phyloP scores from a whole-genome alignment of 1,140 invertebrate genomes.

The Anagrus nilaparvatae region DNA sequence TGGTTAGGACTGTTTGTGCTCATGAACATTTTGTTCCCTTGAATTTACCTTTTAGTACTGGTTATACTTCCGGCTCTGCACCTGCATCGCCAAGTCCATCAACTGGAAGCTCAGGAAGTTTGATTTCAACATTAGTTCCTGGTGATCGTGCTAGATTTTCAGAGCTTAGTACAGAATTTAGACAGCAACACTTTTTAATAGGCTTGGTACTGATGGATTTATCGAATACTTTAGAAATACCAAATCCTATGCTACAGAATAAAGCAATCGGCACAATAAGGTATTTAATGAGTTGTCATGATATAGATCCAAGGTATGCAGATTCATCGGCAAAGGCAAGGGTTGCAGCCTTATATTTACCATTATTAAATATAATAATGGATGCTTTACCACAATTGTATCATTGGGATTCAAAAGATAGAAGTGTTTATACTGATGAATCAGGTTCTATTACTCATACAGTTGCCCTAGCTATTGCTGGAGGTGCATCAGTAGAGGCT shows the following conservation, averaged over 20 bases:
- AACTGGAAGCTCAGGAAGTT: constrained; percentile 37
- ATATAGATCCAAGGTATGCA: constrained; percentile 74
- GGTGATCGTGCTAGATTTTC: constrained; percentile 52
- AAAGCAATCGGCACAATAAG: constrained; percentile 72
- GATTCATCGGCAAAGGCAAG: constrained; percentile 67
- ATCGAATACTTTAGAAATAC: constrained; percentile 69
- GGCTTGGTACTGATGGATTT: constrained; percentile 83
- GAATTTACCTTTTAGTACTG: constrained; percentile 74
- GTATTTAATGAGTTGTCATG: constrained; percentile 76
- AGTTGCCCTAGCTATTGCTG: constrained; percentile 63
- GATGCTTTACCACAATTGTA: constrained; percentile 74
- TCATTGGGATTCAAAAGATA: constrained; percentile 49
- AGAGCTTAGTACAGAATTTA: constrained; percentile 74
- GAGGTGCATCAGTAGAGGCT: constrained; percentile 36
- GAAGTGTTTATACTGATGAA: constrained; percentile 43
- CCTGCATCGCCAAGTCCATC: constrained; percentile 50
- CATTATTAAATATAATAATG: constrained; percentile 78
- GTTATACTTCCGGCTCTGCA: constrained; percentile 53
- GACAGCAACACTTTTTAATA: constrained; percentile 82
- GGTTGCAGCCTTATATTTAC: constrained; percentile 82
- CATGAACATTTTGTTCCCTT: constrained; percentile 89
- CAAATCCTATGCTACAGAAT: constrained; percentile 68
- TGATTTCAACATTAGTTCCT: constrained; percentile 39
- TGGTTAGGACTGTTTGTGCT: constrained; percentile 84
- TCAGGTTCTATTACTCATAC: constrained; percentile 54